Evolutionary conservation across 2,888 invertebrate genomes (phyloP).

Genomic region (Heliothis peltigera): DNA sequence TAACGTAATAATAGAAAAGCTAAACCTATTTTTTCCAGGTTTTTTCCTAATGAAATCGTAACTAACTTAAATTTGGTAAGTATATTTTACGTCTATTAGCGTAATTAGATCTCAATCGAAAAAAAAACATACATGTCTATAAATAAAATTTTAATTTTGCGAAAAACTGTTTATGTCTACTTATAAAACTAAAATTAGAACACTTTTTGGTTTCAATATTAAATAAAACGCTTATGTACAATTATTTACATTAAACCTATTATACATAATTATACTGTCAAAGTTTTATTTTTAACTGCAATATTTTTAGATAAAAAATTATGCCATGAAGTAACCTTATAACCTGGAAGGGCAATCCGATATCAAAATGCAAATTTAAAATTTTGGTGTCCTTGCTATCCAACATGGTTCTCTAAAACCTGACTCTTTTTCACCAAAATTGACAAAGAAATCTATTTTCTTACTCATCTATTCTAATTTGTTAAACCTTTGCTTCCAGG

Average conservation of each 20-base stretch:
- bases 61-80: too few relatives aligned
- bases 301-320: not conserved
- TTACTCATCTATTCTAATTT: not conserved
- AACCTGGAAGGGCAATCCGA: too few relatives aligned
- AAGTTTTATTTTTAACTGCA: not conserved
- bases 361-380: not conserved
- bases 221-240: conserved; percentile 39
- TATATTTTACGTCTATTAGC: too few relatives aligned
- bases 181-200: conserved; percentile 26
- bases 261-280: conserved; percentile 15
- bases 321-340: too few relatives aligned
- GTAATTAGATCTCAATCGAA: not conserved
- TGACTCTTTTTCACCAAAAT: too few relatives aligned
- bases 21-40: too few relatives aligned
- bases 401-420: too few relatives aligned
- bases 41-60: too few relatives aligned
- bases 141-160: conserved; percentile 23
- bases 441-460: not conserved
- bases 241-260: conserved; percentile 48
- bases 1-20: too few relatives aligned
- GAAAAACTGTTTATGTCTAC: conserved; percentile 20
- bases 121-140: not conserved
- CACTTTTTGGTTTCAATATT: conserved; percentile 48
- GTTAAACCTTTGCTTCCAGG: not conserved
- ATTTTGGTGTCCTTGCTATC: too few relatives aligned